Base-by-base conservation (phyloP, 1,140 invertebrate species). In the Hylyphantes graminicola region DNA sequence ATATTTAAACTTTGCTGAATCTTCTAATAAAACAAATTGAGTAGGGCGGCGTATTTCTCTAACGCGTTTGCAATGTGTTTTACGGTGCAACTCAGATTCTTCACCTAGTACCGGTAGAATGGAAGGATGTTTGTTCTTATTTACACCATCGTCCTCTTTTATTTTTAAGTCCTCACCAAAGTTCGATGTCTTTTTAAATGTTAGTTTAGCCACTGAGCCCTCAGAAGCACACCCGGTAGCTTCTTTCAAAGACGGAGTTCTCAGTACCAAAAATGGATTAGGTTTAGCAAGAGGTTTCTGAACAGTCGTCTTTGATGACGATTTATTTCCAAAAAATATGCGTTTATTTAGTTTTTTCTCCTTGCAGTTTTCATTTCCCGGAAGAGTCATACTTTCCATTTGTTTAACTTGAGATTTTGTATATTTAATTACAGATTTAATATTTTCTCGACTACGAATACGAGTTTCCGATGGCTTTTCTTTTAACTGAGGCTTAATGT, bases 31-130 rank as follows among this genome's bases (percentile, higher is more conserved):
- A 9, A 98, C 96, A 65, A 91, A 91, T 89, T 99, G 97, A 13
- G 97, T 99, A 0, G 97, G 98, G 55, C 97, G 92, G 87, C 97
- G 91, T 1, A 97, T 98, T 89, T 98, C 97, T 61, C 97, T 92
- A 0, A 98, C 97, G 83, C 96, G 92, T 90, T 98, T 98, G 12
- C 97, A 97, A 88, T 98, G 96, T 13, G 96, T 97, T 90, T 98
- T 99, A 80, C 97, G 93, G 88, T 98, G 97, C 9, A 96, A 97
- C 91, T 99, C 97, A 86, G 96, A 97, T 89, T 98, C 97, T 90
- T 98, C 96, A 89, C 97, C 96, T 53, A 96, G 92, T 17, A 96
- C 94, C 0, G 96, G 96, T 70, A 96, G 96, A 85, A 97, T 95
- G 90, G 97, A 97, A 55, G 57, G 50, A 19, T 65, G 76, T 21